These are phyloP conservation scores for Xestia c-nigrum DNA, from an alignment of 2,888 invertebrate species.

Conservation along the genomic window DNA sequence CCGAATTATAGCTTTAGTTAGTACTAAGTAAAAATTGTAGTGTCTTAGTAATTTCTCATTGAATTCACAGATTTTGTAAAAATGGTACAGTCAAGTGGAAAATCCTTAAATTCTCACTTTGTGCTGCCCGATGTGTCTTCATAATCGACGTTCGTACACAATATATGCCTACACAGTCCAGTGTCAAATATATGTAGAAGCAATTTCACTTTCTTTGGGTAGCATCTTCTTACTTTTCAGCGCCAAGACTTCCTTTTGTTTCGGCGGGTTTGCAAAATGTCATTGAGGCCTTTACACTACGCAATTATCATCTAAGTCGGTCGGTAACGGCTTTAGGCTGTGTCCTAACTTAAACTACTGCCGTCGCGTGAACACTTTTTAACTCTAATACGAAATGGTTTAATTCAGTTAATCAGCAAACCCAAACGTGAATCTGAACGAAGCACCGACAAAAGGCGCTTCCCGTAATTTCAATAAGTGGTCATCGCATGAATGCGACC, in stretches of 20 bases:
- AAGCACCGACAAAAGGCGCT: not conserved
- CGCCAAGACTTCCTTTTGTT: not conserved
- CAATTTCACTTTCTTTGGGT: not conserved
- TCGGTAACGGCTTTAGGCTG: not conserved
- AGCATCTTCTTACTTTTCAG: not conserved
- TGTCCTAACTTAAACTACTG: not conserved
- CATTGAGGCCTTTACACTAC: not conserved
- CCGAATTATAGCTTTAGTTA: not conserved
- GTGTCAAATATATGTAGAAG: too few species aligned
- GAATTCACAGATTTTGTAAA: too few species aligned
- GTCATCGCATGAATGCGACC: not conserved
- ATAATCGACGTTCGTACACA: too few species aligned
- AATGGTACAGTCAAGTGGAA: not conserved
- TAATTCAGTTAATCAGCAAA: not conserved
- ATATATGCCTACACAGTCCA: too few species aligned
- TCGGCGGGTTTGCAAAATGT: not conserved
- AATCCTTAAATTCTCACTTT: not conserved
- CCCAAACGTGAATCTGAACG: not conserved
- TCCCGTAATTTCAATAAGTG: not conserved
- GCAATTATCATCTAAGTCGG: not conserved
- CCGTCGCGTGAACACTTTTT: not conserved
- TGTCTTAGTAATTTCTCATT: too few species aligned
- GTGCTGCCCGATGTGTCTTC: too few species aligned
- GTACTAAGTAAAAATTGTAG: not conserved
- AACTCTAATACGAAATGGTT: not conserved